Base-by-base conservation (phyloP, 1,140 invertebrate genomes). In the Rhopalosiphum padi region DNA sequence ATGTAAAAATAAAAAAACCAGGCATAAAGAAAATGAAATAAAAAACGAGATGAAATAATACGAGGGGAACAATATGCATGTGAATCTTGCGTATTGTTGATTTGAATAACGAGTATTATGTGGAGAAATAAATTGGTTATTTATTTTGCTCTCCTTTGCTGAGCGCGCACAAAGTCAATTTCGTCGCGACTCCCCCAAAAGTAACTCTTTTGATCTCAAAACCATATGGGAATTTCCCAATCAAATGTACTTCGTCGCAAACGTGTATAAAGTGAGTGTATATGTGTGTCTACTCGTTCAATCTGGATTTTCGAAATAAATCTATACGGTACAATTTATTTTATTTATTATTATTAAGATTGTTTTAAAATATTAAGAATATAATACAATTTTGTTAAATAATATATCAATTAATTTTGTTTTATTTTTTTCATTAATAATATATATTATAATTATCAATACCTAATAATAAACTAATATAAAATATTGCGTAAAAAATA, bases 91-190 rank as follows among this genome's bases (percentile, higher is more conserved):
- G 91, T 93, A 85, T 93, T 93, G 91, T 93, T 93, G 91, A 93
- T 93, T 93, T 93, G 91, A 93, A 93, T 93, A 93, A 93, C 91
- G 77, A 85, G 91, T 86, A 93, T 85, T 93, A 93, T 55, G 91
- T 55, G 48, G 68, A 93, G 77, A 93, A 85, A 85, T 41, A 93
- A 93, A 93, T 93, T 93, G 91, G 91, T 93, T 93, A 93, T 93
- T 93, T 93, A 93, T 93, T 93, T 93, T 93, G 48, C 82, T 85
- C 91, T 93, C 37, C 15, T 93, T 92, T 92, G 68, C 90, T 37
- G 77, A 85, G 91, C 91, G 46, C n/a, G 43, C 60, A 93, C 91
- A 85, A 93, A 93, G 91, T 93, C 91, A 86, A 93, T 93, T 93
- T 86, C 48, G 48, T n/a, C 60, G 48, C 35, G 22, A n/a, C 21